These are phyloP conservation scores for Discoglossus pictus DNA, from an alignment of 2,797 vertebrate genomes.

Conservation along the genomic window DNA sequence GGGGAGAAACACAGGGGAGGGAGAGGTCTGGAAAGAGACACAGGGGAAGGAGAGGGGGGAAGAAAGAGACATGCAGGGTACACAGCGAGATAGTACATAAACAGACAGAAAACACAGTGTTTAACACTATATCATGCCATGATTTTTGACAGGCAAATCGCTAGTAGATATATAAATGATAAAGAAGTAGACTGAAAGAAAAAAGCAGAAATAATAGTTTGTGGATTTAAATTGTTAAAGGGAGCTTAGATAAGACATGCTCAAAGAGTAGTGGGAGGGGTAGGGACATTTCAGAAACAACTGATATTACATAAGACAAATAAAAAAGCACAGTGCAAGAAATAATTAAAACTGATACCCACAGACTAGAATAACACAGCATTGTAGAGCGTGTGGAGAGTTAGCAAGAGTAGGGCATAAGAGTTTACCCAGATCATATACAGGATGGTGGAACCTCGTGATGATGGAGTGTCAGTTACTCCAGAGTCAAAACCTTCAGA, in stretches of 20 bases:
- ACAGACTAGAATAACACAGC: not conserved
- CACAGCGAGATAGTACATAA: not conserved
- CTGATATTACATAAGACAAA: not conserved
- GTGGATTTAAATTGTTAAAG: not conserved
- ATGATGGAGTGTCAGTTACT: not conserved
- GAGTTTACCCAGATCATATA: not conserved
- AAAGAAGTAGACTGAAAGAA: not conserved
- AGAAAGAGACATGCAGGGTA: slow-evolving; percentile 45
- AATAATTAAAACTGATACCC: not conserved
- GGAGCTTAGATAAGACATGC: too few relatives aligned
- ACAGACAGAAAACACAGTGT: too few relatives aligned
- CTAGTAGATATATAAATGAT: too few relatives aligned
- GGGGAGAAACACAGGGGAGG: not conserved
- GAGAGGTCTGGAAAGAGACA: slow-evolving; percentile 52
- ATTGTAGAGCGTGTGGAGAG: too few relatives aligned
- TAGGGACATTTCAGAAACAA: not conserved
- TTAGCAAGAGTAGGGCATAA: not conserved
- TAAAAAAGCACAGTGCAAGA: not conserved
- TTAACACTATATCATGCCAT: too few relatives aligned
- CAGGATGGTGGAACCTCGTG: slow-evolving; percentile 37
- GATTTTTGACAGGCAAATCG: too few relatives aligned
- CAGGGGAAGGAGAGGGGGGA: slow-evolving; percentile 56
- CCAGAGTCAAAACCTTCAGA: not conserved
- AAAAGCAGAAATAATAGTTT: not conserved
- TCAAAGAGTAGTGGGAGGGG: not conserved